A percentile compares a stretch with the other conserved stretches of the same genome.
phyloP scores from a whole-genome alignment of 92 coral and sea anemone genomes.

The Heliopora coerulea region DNA sequence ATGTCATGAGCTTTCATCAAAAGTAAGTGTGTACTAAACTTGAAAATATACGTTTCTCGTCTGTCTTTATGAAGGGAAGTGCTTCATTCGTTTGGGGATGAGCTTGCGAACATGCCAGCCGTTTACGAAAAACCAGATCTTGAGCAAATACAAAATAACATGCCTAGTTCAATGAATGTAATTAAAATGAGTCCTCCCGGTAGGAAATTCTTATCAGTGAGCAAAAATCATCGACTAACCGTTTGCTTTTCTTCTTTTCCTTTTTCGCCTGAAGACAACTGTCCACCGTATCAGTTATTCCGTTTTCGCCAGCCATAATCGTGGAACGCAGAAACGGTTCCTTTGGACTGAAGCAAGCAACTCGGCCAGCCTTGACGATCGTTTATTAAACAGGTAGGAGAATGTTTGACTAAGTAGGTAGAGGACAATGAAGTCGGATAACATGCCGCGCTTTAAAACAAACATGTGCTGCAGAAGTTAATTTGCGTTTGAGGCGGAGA shows the following conservation, averaged over 20 bases:
- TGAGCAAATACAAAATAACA: no score
- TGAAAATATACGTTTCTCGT: no score
- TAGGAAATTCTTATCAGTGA: not conserved
- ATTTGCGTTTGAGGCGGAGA: constrained; percentile 22
- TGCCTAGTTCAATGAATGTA: not conserved
- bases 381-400: constrained; percentile 18
- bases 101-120: no score
- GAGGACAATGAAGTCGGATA: not conserved
- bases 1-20: no score
- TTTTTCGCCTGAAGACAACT: not conserved
- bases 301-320: constrained; percentile 6
- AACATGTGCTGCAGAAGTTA: constrained; percentile 5
- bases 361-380: not conserved
- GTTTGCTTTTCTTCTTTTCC: constrained; percentile 21
- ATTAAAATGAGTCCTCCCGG: not conserved
- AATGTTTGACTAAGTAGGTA: not conserved
- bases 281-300: not conserved
- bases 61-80: no score
- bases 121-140: no score
- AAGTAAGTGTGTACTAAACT: no score
- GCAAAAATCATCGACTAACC: constrained; percentile 1
- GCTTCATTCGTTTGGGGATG: no score
- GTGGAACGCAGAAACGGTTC: not conserved
- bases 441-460: constrained; percentile 31
- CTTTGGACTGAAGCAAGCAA: not conserved